Evolutionary conservation across 2,888 invertebrate species (phyloP).

Genomic region (Galerucella calmariensis): DNA sequence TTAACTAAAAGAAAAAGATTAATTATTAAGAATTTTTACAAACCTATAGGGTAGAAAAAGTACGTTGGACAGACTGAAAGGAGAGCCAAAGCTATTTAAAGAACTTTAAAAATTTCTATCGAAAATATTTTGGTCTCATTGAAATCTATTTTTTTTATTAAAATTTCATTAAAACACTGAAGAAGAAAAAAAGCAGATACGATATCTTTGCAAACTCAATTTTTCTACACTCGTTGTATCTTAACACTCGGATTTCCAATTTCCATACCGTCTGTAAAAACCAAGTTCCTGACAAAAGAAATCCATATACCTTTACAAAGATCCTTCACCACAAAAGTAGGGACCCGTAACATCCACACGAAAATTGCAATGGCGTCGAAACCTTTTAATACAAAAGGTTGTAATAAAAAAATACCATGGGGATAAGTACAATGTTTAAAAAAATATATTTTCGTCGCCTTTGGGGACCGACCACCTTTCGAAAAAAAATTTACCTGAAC

Average conservation of each 20-base stretch:
- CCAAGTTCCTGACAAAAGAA: slow-evolving; percentile 8
- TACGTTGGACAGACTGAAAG: no score
- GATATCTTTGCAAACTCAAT: no score
- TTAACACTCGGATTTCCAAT: slow-evolving; percentile 8
- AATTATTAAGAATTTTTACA: no score
- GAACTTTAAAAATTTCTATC: no score
- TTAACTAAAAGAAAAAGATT: no score
- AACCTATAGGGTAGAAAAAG: no score
- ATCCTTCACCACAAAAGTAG: slow-evolving; percentile 10
- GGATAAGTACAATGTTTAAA: background rate
- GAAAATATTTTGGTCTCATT: no score
- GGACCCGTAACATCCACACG: background rate
- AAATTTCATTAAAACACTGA: no score
- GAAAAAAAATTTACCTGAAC: slow-evolving; percentile 13
- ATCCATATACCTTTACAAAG: background rate
- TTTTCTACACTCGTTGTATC: no score
- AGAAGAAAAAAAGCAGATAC: no score
- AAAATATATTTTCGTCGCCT: background rate
- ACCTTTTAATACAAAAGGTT: background rate
- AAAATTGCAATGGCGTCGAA: background rate
- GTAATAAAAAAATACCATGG: background rate
- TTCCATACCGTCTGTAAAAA: slow-evolving; percentile 8
- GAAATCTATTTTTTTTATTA: no score
- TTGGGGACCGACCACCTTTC: background rate
- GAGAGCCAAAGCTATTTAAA: no score